Conservation (phyloP, 1,140 invertebrate genomes). For the Dendroctonus valens region DNA sequence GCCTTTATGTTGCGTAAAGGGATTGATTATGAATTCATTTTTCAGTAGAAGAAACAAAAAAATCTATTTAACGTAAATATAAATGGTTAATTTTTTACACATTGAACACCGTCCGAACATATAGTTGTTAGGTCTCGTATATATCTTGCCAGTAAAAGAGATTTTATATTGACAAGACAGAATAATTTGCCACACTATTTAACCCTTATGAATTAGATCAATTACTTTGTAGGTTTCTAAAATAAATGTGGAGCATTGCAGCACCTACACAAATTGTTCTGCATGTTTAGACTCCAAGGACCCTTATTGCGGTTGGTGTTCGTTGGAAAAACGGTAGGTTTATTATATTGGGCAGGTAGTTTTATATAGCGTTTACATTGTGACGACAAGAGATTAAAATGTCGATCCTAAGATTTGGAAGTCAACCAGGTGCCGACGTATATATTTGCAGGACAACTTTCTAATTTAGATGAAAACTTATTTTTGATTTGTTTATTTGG, state of each 20-base stretch:
- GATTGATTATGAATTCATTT: too few species aligned
- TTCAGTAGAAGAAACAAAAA: too few species aligned
- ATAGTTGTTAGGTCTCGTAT: too few species aligned
- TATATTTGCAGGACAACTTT: neutral
- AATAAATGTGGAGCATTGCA: slow-evolving; percentile 90
- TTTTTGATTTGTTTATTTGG: slow-evolving; percentile 8
- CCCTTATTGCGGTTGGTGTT: slow-evolving; percentile 98
- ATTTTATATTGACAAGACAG: too few species aligned
- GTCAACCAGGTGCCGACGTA: neutral
- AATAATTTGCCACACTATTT: too few species aligned
- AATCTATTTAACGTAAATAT: too few species aligned
- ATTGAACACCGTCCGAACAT: too few species aligned
- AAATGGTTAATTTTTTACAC: too few species aligned
- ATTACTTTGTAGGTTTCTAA: slow-evolving; percentile 76
- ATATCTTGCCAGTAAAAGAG: too few species aligned
- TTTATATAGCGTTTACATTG: slow-evolving; percentile 14
- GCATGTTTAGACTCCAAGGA: slow-evolving; percentile 88
- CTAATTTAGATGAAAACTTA: too few species aligned
- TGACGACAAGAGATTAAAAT: neutral
- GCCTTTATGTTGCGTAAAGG: too few species aligned
- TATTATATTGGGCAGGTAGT: slow-evolving; percentile 15
- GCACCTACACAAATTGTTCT: slow-evolving; percentile 83
- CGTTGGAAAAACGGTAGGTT: slow-evolving; percentile 81
- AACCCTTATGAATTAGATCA: neutral
- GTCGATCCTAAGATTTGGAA: neutral